Percentiles rank a stretch among this genome's conserved stretches.
Conservation (phyloP, 2,113 vertebrate genomes). For the Eleginops maclovinus region DNA sequence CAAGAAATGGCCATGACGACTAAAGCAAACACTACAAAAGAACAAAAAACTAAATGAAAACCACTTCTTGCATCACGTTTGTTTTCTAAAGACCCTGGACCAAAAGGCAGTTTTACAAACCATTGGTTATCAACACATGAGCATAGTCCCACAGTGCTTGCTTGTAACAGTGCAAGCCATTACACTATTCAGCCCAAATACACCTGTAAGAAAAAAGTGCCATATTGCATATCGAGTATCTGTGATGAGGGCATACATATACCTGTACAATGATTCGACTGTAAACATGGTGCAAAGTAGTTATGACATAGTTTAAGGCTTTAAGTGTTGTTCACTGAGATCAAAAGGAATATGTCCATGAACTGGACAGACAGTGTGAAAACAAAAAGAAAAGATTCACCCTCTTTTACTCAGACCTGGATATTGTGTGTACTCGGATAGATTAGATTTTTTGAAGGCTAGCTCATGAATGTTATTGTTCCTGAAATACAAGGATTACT, state of each 20-base stretch:
- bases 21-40: constrained; percentile 30
- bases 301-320: constrained; percentile 85
- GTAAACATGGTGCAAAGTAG: constrained; percentile 85
- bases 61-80: constrained; percentile 57
- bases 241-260: constrained; percentile 55
- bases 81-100: constrained; percentile 79
- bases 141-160: constrained; percentile 80
- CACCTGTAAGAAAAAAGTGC: constrained; percentile 81
- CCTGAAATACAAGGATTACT: constrained; percentile 8
- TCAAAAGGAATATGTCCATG: constrained; percentile 68
- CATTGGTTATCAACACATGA: constrained; percentile 66
- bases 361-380: constrained; percentile 64
- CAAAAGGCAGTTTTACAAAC: constrained; percentile 76
- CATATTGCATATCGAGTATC: constrained; percentile 80
- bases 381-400: constrained; percentile 39
- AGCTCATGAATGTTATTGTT: background rate
- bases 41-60: constrained; percentile 4
- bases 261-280: constrained; percentile 76
- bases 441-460: constrained; percentile 31
- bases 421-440: constrained; percentile 12
- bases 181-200: constrained; percentile 75
- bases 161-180: constrained; percentile 78
- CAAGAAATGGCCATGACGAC: constrained; percentile 42
- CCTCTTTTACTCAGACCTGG: constrained; percentile 36
- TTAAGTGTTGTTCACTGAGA: constrained; percentile 84